phyloP scores from a whole-genome alignment of 2,113 vertebrate genomes.

The Phylloscopus trochilus region DNA sequence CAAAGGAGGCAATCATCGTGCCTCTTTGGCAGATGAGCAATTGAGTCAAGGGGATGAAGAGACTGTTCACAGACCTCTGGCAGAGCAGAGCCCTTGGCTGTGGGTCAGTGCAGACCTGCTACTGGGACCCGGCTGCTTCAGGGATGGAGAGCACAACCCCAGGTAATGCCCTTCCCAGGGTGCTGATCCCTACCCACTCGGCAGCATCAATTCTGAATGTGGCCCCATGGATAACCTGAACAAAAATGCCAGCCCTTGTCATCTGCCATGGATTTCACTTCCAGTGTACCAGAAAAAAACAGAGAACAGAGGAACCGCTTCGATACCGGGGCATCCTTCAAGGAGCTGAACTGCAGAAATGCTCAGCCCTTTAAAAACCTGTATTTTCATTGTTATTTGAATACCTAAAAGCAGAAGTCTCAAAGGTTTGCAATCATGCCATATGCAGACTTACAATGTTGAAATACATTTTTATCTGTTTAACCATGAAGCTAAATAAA shows the following conservation, averaged over 20 bases:
- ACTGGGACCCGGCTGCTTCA: neutral
- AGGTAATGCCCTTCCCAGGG: neutral
- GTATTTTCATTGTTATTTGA: neutral
- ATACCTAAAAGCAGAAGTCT: neutral
- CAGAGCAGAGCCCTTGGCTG: neutral
- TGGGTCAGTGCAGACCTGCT: neutral
- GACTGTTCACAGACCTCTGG: neutral
- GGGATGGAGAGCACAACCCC: neutral
- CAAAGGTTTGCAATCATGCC: neutral
- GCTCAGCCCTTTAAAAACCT: neutral
- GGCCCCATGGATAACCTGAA: neutral
- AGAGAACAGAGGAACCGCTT: neutral
- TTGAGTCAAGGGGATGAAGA: neutral
- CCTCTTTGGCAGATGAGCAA: neutral
- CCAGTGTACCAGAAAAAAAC: neutral
- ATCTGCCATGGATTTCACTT: neutral
- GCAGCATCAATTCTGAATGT: neutral
- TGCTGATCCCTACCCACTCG: neutral
- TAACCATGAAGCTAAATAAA: conserved; percentile 23
- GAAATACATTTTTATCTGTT: conserved; percentile 25
- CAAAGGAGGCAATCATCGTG: neutral
- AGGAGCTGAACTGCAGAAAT: neutral
- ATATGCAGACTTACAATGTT: neutral
- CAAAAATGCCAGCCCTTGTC: neutral
- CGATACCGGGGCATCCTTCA: fast-evolving